A percentile compares a stretch with the other conserved stretches of the same genome.
These are phyloP conservation scores for Leptinotarsa peninsularis DNA, from an alignment of 2,888 invertebrate genomes.

Conservation along the genomic window DNA sequence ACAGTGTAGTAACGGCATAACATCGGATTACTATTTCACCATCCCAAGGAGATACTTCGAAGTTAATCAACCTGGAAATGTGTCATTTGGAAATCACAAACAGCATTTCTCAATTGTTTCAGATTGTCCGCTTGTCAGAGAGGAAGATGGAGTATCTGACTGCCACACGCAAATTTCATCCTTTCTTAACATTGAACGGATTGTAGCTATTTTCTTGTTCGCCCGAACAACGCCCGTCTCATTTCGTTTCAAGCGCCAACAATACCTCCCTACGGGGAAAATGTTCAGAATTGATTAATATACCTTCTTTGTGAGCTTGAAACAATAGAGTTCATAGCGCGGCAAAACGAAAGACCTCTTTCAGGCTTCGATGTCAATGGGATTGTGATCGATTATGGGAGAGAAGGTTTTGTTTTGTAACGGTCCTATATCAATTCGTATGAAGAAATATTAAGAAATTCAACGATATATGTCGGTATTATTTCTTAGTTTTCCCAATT, in stretches of 20 bases:
- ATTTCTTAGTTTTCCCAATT: too few relatives aligned
- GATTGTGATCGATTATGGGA: conserved; percentile 7
- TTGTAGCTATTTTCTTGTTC: conserved; percentile 1
- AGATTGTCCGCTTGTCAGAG: not conserved
- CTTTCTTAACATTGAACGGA: not conserved
- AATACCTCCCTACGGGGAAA: not conserved
- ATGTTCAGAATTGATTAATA: conserved; percentile 3
- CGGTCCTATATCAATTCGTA: not conserved
- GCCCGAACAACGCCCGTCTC: not conserved
- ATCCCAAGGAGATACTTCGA: too few relatives aligned
- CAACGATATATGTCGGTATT: too few relatives aligned
- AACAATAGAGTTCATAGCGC: conserved; percentile 16
- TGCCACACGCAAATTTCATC: not conserved
- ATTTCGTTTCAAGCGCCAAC: not conserved
- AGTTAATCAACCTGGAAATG: not conserved
- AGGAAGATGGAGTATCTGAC: not conserved
- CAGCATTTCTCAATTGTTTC: not conserved
- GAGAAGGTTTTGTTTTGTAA: not conserved
- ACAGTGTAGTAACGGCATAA: too few relatives aligned
- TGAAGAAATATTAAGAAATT: not conserved
- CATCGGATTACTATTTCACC: too few relatives aligned
- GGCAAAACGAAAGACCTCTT: conserved; percentile 8
- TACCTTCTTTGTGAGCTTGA: conserved; percentile 9
- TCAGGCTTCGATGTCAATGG: conserved; percentile 2
- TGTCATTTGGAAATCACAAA: not conserved